phyloP scores from a whole-genome alignment of 1,140 invertebrate genomes.

The Euglossa dilemma region DNA sequence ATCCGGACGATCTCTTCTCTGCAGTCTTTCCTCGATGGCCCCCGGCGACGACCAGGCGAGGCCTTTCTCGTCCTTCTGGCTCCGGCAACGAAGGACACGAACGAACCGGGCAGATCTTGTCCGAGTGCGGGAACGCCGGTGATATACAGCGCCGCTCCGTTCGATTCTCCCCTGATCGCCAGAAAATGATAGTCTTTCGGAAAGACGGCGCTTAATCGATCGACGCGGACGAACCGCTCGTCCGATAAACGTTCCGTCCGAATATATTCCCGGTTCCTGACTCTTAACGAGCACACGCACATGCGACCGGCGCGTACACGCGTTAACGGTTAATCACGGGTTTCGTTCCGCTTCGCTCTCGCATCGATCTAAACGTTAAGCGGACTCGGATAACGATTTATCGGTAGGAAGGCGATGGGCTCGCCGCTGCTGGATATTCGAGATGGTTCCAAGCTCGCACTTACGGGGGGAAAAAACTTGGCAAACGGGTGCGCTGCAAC shows the following conservation, averaged over 20 bases:
- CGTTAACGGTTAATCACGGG: no score
- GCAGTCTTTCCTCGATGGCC: conserved; percentile 21
- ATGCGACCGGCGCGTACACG: no score
- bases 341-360: no score
- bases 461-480: not conserved
- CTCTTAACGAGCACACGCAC: not conserved
- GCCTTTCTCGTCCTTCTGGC: conserved; percentile 53
- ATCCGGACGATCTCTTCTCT: conserved; percentile 54
- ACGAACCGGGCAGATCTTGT: conserved; percentile 62
- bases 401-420: no score
- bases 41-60: conserved; percentile 51
- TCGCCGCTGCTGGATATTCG: no score
- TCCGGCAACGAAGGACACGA: conserved; percentile 55
- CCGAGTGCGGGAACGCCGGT: conserved; percentile 47
- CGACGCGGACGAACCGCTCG: no score
- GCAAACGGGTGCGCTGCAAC: not conserved
- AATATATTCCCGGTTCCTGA: not conserved
- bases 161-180: conserved; percentile 42
- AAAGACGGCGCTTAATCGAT: conserved; percentile 38
- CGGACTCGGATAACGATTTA: no score
- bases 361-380: no score
- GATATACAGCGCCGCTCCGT: conserved; percentile 46
- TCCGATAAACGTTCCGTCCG: not conserved
- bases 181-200: conserved; percentile 51
- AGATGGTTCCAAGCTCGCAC: no score